Evolutionary conservation across 1,140 invertebrate genomes (phyloP), one percentile per base, ranked within the genome.

Genomic region (Cydia amplana): DNA sequence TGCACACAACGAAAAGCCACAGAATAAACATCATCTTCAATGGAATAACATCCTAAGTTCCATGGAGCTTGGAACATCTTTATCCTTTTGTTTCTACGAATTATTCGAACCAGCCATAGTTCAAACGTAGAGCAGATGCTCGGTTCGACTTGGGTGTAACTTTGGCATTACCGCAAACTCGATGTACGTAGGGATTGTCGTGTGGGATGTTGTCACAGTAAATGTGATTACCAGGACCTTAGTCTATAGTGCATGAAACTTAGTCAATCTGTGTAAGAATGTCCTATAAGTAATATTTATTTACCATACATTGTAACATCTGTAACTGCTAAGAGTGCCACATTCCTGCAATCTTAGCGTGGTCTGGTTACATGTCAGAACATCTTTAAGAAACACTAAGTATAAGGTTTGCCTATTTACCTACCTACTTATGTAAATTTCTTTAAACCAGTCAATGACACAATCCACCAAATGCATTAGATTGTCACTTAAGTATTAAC

Each of bases 121-220:
- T 9, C 43, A 40, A 36, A 70, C 7, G 65, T 14, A 40, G 28
- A n/a, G 32, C 65, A 70, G 28, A 70, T 70, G 65, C n/a, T 70
- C 28, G 9, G 65, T n/a, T 43, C 28, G 32, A 70, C 32, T 36
- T 70, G 9, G 65, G 65, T 70, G 28, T 70, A 70, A 70, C 65
- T 70, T 70, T 36, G 16, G 55, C 0, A 40, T 70, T 70, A 36
- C n/a, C 18, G 65, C 32, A 70, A 43, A 70, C 28, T 70, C 7
- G 28, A 36, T 36, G 28, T 70, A 3, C 32, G 65, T 20, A 70
- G 32, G 32, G 28, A 67, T 67, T 67, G 64, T 36, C 64, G 18
- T 70, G 65, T 70, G 65, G 65, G 65, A 18, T 10, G 65, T 70
- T 10, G 55, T 23, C n/a, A 23, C 55, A 23, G 55, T 23, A 23